phyloP scores from a whole-genome alignment of 2,888 invertebrate genomes.

The Caenorhabditis sp. region DNA sequence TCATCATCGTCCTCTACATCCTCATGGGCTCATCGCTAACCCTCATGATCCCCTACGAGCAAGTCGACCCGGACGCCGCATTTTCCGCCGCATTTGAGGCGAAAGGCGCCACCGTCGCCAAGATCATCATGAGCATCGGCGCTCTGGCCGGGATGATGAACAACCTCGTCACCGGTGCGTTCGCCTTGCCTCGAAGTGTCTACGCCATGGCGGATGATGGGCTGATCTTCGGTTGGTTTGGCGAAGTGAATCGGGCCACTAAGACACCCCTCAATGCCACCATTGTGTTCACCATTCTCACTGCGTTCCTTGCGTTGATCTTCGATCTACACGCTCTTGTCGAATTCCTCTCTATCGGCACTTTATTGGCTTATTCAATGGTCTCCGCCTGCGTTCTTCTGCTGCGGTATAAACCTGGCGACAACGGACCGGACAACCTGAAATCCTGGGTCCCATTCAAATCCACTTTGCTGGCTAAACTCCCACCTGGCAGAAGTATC shows the following conservation, averaged over 20 bases:
- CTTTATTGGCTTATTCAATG: constrained; percentile 32
- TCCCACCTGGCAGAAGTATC: constrained; percentile 23
- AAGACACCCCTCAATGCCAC: constrained; percentile 59
- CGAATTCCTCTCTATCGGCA: constrained; percentile 16
- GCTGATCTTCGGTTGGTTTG: constrained; percentile 74
- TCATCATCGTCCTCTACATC: constrained; percentile 47
- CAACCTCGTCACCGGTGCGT: constrained; percentile 76
- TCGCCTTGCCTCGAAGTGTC: constrained; percentile 82
- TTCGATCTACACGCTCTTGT: constrained; percentile 54
- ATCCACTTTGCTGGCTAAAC: neutral
- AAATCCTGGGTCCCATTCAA: constrained; percentile 31
- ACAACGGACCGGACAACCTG: constrained; percentile 2
- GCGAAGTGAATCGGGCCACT: constrained; percentile 53
- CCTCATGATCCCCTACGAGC: constrained; percentile 53
- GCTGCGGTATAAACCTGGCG: constrained; percentile 15
- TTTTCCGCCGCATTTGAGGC: constrained; percentile 80
- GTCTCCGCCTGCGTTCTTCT: constrained; percentile 30
- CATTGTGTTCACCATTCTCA: constrained; percentile 64
- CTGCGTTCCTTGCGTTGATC: constrained; percentile 69
- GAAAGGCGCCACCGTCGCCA: constrained; percentile 81
- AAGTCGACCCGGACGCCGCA: constrained; percentile 54
- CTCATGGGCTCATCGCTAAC: constrained; percentile 48
- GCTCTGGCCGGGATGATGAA: constrained; percentile 83
- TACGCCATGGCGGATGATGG: constrained; percentile 76
- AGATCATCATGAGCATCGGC: constrained; percentile 83